Conservation (phyloP, 2,797 vertebrate genomes). For the Basileuterus tristriatus region DNA sequence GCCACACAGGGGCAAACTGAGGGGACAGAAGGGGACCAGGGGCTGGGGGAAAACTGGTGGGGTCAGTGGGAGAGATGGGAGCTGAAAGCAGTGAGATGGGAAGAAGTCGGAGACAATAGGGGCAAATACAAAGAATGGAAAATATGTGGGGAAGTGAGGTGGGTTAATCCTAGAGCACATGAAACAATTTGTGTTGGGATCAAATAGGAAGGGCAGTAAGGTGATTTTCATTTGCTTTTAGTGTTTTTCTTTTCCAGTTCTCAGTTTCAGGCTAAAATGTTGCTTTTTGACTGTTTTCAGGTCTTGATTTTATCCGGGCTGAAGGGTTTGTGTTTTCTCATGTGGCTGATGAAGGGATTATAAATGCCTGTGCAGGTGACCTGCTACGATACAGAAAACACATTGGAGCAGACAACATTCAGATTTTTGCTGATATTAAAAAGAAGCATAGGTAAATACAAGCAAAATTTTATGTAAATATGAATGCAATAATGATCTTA, state of each 20-base stretch:
- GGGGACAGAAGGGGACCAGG: background rate
- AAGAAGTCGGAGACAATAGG: background rate
- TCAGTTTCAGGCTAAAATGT: background rate
- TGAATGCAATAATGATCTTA: background rate
- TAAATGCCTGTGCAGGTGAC: constrained; percentile 86
- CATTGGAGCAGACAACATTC: constrained; percentile 84
- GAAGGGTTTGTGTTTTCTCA: constrained; percentile 87
- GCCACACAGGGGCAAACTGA: background rate
- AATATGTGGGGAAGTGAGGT: background rate
- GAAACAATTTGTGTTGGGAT: background rate
- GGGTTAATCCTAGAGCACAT: background rate
- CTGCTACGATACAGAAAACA: constrained; percentile 84
- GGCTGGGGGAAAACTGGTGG: too few species aligned
- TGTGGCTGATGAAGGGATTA: constrained; percentile 84
- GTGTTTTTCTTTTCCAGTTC: background rate
- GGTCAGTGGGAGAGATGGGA: background rate
- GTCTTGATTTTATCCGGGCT: constrained; percentile 83
- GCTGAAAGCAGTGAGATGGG: background rate
- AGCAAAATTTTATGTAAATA: background rate
- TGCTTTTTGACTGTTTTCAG: constrained; percentile 53
- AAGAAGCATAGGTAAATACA: constrained; percentile 86
- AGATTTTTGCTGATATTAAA: constrained; percentile 90
- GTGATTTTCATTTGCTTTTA: background rate
- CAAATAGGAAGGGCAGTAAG: background rate
- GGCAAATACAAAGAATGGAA: background rate